Conservation (phyloP, 2,888 invertebrate genomes). For the Xylota segnis region DNA sequence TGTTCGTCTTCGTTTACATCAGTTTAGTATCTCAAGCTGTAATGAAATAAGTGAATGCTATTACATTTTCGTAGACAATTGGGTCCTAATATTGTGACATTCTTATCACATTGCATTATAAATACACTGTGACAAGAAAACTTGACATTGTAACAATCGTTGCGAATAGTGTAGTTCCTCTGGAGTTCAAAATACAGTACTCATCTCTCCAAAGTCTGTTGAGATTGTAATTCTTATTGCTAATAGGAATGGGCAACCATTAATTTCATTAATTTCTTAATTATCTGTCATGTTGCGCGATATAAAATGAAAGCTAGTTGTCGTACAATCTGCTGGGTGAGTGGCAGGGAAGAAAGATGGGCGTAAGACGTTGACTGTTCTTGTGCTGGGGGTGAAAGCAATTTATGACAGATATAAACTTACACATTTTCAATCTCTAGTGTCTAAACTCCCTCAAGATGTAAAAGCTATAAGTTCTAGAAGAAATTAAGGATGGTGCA, state of each 20-base stretch:
- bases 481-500: too few species aligned
- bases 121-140: constrained; percentile 55
- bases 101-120: background rate
- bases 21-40: too few species aligned
- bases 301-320: constrained; percentile 14
- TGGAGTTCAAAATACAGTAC: background rate
- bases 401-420: constrained; percentile 14
- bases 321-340: background rate
- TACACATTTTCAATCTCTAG: too few species aligned
- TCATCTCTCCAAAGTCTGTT: constrained; percentile 18
- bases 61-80: background rate
- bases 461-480: too few species aligned
- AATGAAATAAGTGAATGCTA: too few species aligned
- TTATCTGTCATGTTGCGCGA: constrained; percentile 4
- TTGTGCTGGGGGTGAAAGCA: background rate
- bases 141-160: constrained; percentile 46
- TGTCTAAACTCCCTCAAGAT: too few species aligned
- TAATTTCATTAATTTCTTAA: constrained; percentile 63
- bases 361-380: background rate
- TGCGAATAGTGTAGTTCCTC: constrained; percentile 10
- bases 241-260: constrained; percentile 50
- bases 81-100: constrained; percentile 40
- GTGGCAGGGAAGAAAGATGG: background rate
- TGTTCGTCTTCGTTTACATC: too few species aligned
- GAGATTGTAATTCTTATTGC: constrained; percentile 29